phyloP scores from a whole-genome alignment of 1,140 invertebrate species.

The Babylonia areolata region DNA sequence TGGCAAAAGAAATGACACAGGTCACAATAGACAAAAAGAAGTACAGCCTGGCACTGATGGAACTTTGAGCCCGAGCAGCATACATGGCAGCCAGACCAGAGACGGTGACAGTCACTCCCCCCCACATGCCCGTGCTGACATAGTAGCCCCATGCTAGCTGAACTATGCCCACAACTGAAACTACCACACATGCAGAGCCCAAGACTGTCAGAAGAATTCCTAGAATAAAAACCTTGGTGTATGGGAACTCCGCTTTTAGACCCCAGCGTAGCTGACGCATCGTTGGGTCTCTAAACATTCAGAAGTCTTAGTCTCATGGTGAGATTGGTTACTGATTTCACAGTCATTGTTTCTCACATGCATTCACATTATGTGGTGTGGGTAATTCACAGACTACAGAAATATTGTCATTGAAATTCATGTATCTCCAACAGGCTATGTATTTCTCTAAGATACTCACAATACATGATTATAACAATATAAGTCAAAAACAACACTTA shows the following conservation, averaged over 20 bases:
- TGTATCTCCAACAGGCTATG: not conserved
- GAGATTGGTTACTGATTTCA: not conserved
- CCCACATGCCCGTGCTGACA: slow-evolving; percentile 47
- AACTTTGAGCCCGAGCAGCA: slow-evolving; percentile 28
- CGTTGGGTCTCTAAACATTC: not conserved
- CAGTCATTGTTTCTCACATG: not conserved
- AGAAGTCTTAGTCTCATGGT: not conserved
- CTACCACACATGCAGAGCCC: slow-evolving; percentile 41
- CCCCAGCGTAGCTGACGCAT: slow-evolving; percentile 29
- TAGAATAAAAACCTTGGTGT: slow-evolving; percentile 41
- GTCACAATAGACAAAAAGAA: slow-evolving; percentile 31
- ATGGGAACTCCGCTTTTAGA: slow-evolving; percentile 37
- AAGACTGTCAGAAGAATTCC: slow-evolving; percentile 39
- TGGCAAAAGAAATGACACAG: slow-evolving; percentile 33
- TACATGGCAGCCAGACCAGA: slow-evolving; percentile 41
- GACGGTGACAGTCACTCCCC: slow-evolving; percentile 42
- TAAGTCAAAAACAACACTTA: no score
- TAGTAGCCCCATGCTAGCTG: slow-evolving; percentile 48
- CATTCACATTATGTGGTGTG: not conserved
- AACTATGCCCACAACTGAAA: slow-evolving; percentile 40
- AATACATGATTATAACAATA: not conserved
- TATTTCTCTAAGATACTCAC: not conserved
- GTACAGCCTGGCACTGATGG: slow-evolving; percentile 38
- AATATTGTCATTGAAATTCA: not conserved
- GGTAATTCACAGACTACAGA: not conserved